These are phyloP conservation scores for Hyposoter dolosus DNA, from an alignment of 2,888 invertebrate genomes.

Conservation along the genomic window DNA sequence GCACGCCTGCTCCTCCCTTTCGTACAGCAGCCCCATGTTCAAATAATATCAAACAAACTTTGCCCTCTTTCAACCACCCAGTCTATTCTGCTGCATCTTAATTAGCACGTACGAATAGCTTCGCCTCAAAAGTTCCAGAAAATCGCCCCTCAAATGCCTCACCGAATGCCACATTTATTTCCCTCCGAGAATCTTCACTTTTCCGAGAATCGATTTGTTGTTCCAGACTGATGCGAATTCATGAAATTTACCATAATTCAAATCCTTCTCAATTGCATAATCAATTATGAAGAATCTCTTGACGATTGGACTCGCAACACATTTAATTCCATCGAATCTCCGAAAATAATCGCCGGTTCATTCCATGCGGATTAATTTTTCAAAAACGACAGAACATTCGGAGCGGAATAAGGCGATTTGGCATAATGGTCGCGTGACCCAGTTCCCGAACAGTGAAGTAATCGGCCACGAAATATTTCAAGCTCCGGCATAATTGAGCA, in stretches of 20 bases:
- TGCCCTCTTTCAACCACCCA: not conserved
- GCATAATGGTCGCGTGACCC: not conserved
- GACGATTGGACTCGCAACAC: not conserved
- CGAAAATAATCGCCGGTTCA: not conserved
- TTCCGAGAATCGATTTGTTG: not conserved
- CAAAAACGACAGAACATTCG: not conserved
- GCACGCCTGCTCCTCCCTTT: conserved; percentile 11
- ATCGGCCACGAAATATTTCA: not conserved
- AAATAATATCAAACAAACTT: conserved; percentile 46
- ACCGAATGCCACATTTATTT: not conserved
- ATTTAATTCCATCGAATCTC: not conserved
- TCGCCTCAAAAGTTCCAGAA: conserved; percentile 20
- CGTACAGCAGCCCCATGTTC: conserved; percentile 2
- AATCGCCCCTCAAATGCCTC: not conserved
- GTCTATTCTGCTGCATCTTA: conserved; percentile 38
- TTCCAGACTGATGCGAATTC: not conserved
- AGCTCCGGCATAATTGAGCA: not conserved
- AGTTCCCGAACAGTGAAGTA: not conserved
- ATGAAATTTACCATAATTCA: not conserved
- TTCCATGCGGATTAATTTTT: not conserved
- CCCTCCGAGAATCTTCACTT: not conserved
- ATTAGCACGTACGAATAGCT: conserved; percentile 29
- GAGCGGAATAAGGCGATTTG: conserved; percentile 7
- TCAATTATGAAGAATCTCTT: not conserved
- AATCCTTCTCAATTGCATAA: not conserved